Evolutionary conservation across 2,888 invertebrate genomes (phyloP).

Genomic region (Ectemnius lituratus): DNA sequence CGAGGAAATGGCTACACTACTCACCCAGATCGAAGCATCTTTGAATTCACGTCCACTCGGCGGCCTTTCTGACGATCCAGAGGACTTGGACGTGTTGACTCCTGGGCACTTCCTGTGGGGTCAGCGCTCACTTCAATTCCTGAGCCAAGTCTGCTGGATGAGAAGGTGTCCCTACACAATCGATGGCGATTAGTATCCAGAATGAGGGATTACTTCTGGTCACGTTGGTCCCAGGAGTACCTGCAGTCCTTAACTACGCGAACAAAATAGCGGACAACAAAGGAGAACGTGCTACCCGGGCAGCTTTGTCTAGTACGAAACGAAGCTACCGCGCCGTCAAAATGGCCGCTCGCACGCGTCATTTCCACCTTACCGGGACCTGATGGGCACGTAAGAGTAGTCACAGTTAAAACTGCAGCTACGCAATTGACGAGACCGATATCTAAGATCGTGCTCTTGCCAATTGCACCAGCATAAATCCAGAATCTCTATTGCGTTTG

Average conservation of each 20-base stretch:
- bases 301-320: neutral
- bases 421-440: neutral
- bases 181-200: neutral
- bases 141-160: neutral
- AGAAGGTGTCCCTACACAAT: neutral
- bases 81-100: neutral
- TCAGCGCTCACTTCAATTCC: neutral
- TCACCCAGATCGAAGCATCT: slow-evolving; percentile 1
- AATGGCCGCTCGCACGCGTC: slow-evolving; percentile 13
- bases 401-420: neutral
- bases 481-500: no score
- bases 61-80: neutral
- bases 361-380: neutral
- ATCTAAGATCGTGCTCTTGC: neutral
- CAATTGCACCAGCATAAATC: no score
- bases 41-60: slow-evolving; percentile 4
- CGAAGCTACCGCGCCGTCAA: neutral
- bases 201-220: neutral
- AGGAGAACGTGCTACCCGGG: neutral
- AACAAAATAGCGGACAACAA: neutral
- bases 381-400: neutral
- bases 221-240: slow-evolving; percentile 1
- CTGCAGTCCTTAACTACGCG: neutral
- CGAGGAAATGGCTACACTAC: neutral
- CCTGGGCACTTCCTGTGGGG: slow-evolving; percentile 3